Percentiles rank a stretch among this genome's conserved stretches.
Evolutionary conservation across 2,888 invertebrate genomes (phyloP).

Genomic region (Lycia hirtaria): DNA sequence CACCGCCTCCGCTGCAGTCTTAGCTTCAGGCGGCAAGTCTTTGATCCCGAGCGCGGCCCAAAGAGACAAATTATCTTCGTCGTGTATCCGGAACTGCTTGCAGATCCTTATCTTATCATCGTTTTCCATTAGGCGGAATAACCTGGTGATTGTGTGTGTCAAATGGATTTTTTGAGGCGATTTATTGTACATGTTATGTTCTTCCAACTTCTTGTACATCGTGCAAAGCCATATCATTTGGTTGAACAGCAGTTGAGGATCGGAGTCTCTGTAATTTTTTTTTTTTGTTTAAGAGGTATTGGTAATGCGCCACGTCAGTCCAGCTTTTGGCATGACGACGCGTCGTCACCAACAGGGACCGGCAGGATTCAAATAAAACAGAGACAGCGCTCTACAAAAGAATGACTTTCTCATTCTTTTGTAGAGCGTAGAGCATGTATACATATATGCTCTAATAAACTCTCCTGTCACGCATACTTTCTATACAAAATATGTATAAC

Average conservation of each 20-base stretch:
- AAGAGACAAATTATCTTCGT: conserved; percentile 51
- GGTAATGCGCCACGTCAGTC: no score
- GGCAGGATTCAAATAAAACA: no score
- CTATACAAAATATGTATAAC: no score
- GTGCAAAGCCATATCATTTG: conserved; percentile 60
- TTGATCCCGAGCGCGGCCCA: conserved; percentile 61
- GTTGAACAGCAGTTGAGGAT: conserved; percentile 48
- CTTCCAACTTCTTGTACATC: conserved; percentile 60
- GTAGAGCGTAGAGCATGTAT: no score
- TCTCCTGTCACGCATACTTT: no score
- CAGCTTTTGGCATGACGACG: no score
- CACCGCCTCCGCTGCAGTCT: conserved; percentile 45
- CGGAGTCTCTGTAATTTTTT: conserved; percentile 59
- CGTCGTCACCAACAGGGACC: no score
- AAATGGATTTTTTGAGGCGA: conserved; percentile 67
- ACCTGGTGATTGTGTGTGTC: conserved; percentile 49
- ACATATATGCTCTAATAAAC: no score
- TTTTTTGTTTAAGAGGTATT: no score
- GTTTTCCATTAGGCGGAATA: conserved; percentile 56
- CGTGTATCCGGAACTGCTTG: conserved; percentile 53
- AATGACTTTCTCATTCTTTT: no score
- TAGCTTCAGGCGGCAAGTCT: conserved; percentile 54
- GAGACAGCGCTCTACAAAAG: no score
- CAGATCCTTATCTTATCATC: conserved; percentile 60
- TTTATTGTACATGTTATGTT: conserved; percentile 45